Conservation (phyloP, 2,888 invertebrate species). For the Plusia festucae region DNA sequence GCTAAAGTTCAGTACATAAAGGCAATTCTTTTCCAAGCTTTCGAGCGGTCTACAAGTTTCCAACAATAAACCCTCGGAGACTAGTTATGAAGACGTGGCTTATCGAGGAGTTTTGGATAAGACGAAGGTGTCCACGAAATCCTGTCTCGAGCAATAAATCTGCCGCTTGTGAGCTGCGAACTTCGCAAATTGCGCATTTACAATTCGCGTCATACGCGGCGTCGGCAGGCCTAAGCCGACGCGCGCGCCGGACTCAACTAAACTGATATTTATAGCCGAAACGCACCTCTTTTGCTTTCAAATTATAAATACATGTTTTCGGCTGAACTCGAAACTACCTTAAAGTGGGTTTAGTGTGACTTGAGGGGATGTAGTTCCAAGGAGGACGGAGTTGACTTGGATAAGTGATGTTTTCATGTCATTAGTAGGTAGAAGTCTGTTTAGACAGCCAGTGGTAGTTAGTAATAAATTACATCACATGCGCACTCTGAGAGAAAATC, state of each 20-base stretch:
- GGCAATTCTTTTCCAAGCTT: conserved; percentile 8
- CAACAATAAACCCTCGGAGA: conserved; percentile 45
- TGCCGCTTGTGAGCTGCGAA: conserved; percentile 64
- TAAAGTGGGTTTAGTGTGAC: conserved; percentile 54
- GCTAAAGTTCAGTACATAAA: neutral
- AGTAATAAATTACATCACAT: too few relatives aligned
- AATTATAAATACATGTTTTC: conserved; percentile 64
- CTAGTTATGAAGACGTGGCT: conserved; percentile 52
- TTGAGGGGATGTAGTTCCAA: conserved; percentile 26
- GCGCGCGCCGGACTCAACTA: conserved; percentile 59
- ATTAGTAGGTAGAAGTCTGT: neutral
- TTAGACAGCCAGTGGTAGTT: neutral
- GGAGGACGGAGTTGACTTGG: conserved; percentile 34
- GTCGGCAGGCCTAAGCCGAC: conserved; percentile 65
- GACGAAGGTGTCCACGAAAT: conserved; percentile 72
- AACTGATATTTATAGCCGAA: conserved; percentile 84
- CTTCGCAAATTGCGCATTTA: conserved; percentile 81
- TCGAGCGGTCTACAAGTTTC: conserved; percentile 34
- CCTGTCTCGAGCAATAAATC: conserved; percentile 73
- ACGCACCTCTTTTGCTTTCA: conserved; percentile 70
- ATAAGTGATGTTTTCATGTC: conserved; percentile 2
- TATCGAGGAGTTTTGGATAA: conserved; percentile 62
- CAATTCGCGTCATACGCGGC: conserved; percentile 78
- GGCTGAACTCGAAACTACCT: conserved; percentile 53
- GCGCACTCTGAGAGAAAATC: too few relatives aligned